phyloP scores from a whole-genome alignment of 1,140 invertebrate species.

The Caenorhabditis elegans region DNA sequence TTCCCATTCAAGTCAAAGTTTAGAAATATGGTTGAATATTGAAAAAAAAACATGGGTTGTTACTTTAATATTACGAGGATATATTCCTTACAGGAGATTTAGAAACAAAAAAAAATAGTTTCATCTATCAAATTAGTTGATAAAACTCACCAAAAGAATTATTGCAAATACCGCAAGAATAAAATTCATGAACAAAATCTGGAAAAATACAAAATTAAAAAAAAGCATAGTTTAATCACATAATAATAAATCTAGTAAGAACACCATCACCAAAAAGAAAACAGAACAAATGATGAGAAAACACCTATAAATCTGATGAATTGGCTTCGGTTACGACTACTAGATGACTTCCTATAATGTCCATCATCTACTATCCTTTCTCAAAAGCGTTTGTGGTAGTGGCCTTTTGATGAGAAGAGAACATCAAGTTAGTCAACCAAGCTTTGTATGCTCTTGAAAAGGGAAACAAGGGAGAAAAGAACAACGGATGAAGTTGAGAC shows the following conservation, averaged over 20 bases:
- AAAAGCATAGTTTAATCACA: neutral
- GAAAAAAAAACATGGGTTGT: no score
- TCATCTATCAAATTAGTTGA: neutral
- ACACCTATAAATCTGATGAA: slow-evolving; percentile 22
- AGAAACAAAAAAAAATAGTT: no score
- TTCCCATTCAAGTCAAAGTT: no score
- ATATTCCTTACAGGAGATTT: no score
- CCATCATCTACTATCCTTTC: neutral
- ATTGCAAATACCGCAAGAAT: neutral
- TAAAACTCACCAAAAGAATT: neutral
- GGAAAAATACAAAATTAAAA: neutral
- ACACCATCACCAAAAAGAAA: neutral
- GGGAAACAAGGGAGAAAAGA: neutral
- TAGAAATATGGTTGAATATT: no score
- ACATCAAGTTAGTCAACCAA: neutral
- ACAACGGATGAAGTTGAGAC: neutral
- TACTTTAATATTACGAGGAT: no score
- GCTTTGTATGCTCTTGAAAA: slow-evolving; percentile 16
- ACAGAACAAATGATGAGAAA: neutral
- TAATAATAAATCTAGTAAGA: neutral
- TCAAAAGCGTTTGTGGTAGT: neutral
- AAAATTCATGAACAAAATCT: slow-evolving; percentile 3
- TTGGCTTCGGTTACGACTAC: slow-evolving; percentile 8
- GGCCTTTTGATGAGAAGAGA: neutral
- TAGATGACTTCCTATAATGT: neutral